Base-by-base conservation (phyloP, 2,888 invertebrate species). In the Tanypteryx hageni region DNA sequence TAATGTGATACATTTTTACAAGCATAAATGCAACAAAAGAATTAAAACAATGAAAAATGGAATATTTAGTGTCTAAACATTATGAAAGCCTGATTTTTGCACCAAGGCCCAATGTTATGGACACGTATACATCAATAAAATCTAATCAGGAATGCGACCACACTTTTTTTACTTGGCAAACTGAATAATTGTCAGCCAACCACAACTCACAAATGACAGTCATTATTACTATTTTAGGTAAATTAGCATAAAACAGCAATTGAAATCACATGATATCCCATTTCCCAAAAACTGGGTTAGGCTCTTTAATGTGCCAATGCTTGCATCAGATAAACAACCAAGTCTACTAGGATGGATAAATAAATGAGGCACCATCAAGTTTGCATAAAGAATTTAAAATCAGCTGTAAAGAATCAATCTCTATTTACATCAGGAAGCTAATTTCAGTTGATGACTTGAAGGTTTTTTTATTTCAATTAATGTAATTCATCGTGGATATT, bases 21-120 rank as follows among this genome's bases (percentile, higher is more conserved):
- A 76, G 27, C 86, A 86, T 44, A 68, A 44, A 89, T 18, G 44
- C 31, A 16, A 89, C 18, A 18, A 8, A 89, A 27, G 44, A 31
- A 27, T 89, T 44, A 89, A 89, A 61, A 31, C 9, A 44, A 61
- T 61, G 13, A 64, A 31, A 44, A 64, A 61, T 68, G 89, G 68
- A 89, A 89, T 89, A 31, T 44, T 64, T 89, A 64, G 76, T 76
- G 76, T 27, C 27, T 76, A 27, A 5, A 76, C 13, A 76, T 27
- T 10, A 44, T 44, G 27, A 27, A 14, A 68, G 68, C 68, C n/a
- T 76, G 11, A 27, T 27, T 13, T 10, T 76, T 27, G 76, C 76
- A 76, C 22, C 76, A 18, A 76, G 22, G 27, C 11, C 76, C 76
- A 18, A 76, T 76, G 27, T 13, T 22, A 22, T 68, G 68, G 13